Evolutionary conservation across 2,888 invertebrate species (phyloP).

Genomic region (Pristionchus maxplancki): DNA sequence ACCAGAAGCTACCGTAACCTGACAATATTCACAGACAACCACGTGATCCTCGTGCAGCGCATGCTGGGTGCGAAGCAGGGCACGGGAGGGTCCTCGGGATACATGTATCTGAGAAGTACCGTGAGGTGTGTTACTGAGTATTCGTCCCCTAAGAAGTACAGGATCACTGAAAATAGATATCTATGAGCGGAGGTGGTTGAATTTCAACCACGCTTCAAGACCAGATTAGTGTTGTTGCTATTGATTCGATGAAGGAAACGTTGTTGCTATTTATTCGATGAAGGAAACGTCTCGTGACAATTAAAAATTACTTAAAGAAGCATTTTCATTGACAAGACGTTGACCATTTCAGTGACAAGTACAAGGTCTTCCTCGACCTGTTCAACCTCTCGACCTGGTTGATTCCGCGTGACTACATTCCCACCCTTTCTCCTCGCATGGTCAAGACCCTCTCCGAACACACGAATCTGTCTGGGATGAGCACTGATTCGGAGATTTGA

Average conservation of each 20-base stretch:
- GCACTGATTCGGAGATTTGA: conserved; percentile 33
- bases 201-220: too few species aligned
- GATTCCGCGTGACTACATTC: conserved; percentile 92
- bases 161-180: too few species aligned
- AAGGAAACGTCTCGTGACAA: too few species aligned
- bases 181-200: too few species aligned
- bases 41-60: conserved; percentile 97
- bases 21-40: conserved; percentile 87
- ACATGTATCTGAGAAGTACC: conserved; percentile 96
- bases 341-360: conserved; percentile 88
- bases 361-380: conserved; percentile 97
- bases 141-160: not conserved
- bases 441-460: conserved; percentile 75
- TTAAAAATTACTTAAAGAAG: too few species aligned
- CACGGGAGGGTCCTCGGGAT: conserved; percentile 97
- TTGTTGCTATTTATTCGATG: too few species aligned
- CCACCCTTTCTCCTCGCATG: conserved; percentile 89
- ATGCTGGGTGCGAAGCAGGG: conserved; percentile 99
- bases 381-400: conserved; percentile 97
- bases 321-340: not conserved
- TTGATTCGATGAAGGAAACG: too few species aligned
- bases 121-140: conserved; percentile 84
- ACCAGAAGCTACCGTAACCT: not conserved
- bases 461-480: conserved; percentile 61
- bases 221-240: too few species aligned